Conservation (phyloP, 2,888 invertebrate genomes). For the Petrolisthes cinctipes region DNA sequence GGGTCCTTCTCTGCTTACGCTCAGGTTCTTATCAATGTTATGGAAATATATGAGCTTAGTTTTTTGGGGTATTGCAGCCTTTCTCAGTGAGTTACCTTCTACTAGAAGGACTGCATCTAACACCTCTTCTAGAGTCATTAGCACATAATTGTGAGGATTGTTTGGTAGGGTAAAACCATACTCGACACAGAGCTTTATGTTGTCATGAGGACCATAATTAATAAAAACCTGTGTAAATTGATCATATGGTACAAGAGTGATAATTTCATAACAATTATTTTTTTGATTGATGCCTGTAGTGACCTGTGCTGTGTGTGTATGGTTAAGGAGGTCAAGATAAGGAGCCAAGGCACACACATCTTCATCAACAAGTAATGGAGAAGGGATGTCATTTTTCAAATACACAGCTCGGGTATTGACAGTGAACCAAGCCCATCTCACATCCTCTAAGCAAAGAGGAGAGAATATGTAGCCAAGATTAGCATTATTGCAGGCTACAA, state of each 20-base stretch:
- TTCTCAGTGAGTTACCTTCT: neutral
- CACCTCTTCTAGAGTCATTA: conserved; percentile 74
- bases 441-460: conserved; percentile 29
- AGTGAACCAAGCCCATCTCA: conserved; percentile 79
- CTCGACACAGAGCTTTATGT: conserved; percentile 83
- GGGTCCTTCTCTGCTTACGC: conserved; percentile 50
- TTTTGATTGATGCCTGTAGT: conserved; percentile 65
- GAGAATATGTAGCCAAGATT: conserved; percentile 66
- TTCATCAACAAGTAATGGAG: conserved; percentile 67
- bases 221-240: conserved; percentile 85
- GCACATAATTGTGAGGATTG: conserved; percentile 79
- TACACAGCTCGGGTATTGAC: conserved; percentile 89
- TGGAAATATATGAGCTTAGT: conserved; percentile 20
- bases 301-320: conserved; percentile 74
- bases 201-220: conserved; percentile 87
- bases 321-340: conserved; percentile 91
- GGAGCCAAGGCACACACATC: conserved; percentile 80
- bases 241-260: conserved; percentile 73
- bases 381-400: conserved; percentile 74
- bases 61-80: conserved; percentile 20
- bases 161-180: conserved; percentile 84
- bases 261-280: conserved; percentile 73
- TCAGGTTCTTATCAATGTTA: conserved; percentile 37
- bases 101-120: neutral
- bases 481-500: conserved; percentile 9